These are phyloP conservation scores for Pteria penguin DNA, from an alignment of 2,888 invertebrate genomes.

Conservation along the genomic window DNA sequence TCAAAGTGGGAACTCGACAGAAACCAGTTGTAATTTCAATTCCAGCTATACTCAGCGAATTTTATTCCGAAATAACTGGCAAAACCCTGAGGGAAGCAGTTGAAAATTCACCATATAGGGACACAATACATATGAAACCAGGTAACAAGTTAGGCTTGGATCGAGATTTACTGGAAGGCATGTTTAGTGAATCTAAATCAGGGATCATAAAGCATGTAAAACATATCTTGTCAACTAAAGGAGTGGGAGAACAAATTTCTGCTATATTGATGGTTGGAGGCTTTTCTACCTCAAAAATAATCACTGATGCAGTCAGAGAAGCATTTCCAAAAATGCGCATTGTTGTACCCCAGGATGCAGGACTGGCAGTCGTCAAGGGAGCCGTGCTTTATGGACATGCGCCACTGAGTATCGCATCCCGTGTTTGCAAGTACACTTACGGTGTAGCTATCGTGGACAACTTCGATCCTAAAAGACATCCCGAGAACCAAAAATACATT, in stretches of 20 bases:
- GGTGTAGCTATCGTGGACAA: conserved; percentile 24
- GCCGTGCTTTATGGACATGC: conserved; percentile 31
- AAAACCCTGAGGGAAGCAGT: background rate
- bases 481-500: conserved; percentile 31
- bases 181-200: conserved; percentile 5
- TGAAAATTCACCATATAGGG: background rate
- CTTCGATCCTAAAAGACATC: conserved; percentile 34
- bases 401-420: conserved; percentile 21
- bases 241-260: background rate
- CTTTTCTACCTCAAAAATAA: conserved; percentile 24
- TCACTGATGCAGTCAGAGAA: conserved; percentile 14
- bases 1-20: background rate
- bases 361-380: conserved; percentile 31
- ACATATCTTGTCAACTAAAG: conserved; percentile 5
- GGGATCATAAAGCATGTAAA: conserved; percentile 16
- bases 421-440: conserved; percentile 35
- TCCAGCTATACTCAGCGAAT: conserved; percentile 1
- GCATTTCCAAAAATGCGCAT: conserved; percentile 20
- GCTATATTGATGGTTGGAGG: conserved; percentile 36
- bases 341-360: conserved; percentile 23
- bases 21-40: conserved; percentile 9
- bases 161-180: conserved; percentile 9
- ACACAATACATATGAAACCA: conserved; percentile 11
- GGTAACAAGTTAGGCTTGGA: conserved; percentile 27
- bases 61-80: conserved; percentile 1